phyloP scores from a whole-genome alignment of 2,888 invertebrate genomes.

The Branchinecta sandiegonensis region DNA sequence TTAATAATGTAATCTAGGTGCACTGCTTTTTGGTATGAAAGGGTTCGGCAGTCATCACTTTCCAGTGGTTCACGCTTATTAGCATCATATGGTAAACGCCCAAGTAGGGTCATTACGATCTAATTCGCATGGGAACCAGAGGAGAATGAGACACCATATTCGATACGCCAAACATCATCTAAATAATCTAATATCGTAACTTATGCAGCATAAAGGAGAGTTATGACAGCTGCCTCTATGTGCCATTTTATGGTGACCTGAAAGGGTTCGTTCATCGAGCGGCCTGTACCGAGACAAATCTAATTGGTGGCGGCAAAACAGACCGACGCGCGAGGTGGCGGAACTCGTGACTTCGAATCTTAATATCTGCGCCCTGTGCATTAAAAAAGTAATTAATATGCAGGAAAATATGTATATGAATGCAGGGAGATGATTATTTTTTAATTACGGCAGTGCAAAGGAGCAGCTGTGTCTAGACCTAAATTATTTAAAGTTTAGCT shows the following conservation, averaged over 20 bases:
- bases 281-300: slow-evolving; percentile 12
- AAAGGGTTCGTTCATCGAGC: slow-evolving; percentile 1
- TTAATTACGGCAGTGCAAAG: too few relatives aligned
- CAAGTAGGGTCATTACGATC: not conserved
- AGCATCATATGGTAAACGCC: slow-evolving; percentile 8
- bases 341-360: too few relatives aligned
- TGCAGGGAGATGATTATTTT: too few relatives aligned
- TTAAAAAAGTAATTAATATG: too few relatives aligned
- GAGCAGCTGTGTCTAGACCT: too few relatives aligned
- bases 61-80: slow-evolving; percentile 1
- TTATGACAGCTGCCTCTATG: slow-evolving; percentile 1
- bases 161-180: slow-evolving; percentile 10
- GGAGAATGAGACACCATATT: slow-evolving; percentile 1
- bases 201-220: slow-evolving; percentile 14
- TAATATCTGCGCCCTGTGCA: too few relatives aligned
- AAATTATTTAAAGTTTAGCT: too few relatives aligned
- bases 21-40: too few relatives aligned
- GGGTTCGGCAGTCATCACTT: not conserved
- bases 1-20: too few relatives aligned
- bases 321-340: not conserved
- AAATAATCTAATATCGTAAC: slow-evolving; percentile 16
- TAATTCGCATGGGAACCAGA: not conserved
- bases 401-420: too few relatives aligned
- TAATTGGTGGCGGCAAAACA: not conserved
- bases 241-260: not conserved